Base-by-base conservation (phyloP, 1,140 invertebrate genomes). In the Drosophila ogumai region DNA sequence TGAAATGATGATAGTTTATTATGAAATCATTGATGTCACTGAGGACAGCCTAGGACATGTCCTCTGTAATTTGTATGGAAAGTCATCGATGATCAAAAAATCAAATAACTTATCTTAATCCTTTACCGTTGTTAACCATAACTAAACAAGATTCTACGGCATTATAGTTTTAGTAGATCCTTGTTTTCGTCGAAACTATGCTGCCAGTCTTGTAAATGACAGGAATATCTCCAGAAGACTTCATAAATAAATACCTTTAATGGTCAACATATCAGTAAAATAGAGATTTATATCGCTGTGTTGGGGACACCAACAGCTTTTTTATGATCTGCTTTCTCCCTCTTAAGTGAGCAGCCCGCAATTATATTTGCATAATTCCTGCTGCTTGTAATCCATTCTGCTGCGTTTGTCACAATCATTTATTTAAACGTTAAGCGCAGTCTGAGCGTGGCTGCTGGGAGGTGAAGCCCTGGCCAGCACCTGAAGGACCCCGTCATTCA, bases 361-460 rank as follows among this genome's bases (percentile, higher is more conserved):
- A 73, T 80, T 60, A 84, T 73, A 81, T 86, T 78, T 67, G 57
- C 77, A 81, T 58, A 74, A 36, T 47, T 38, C 9, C 31, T 15
- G 65, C 36, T 58, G 49, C 64, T 74, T 80, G 54, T 52, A 71
- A 82, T 86, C 63, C 75, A 66, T 50, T 46, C 56, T 64, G 60
- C 65, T 81, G 77, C 81, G 67, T 81, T 81, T 85, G 77, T 81
- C 85, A 79, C 74, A 81, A 81, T 90, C 85, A 88, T 88, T 88
- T 90, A 90, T 88, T 88, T 79, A 88, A 81, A 90, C 71, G 68
- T 81, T 90, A 79, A 90, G 73, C 84, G 71, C 73, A 75, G 61
- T 56, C 71, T 76, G 87, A 87, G 67, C 65, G 59, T 41, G 31
- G 57, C 55, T 58, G 63, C 61, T 61, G 63, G 25, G 36, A 52